Evolutionary conservation across 2,888 invertebrate genomes (phyloP).

Genomic region (Hermaeophaga mercurialis): DNA sequence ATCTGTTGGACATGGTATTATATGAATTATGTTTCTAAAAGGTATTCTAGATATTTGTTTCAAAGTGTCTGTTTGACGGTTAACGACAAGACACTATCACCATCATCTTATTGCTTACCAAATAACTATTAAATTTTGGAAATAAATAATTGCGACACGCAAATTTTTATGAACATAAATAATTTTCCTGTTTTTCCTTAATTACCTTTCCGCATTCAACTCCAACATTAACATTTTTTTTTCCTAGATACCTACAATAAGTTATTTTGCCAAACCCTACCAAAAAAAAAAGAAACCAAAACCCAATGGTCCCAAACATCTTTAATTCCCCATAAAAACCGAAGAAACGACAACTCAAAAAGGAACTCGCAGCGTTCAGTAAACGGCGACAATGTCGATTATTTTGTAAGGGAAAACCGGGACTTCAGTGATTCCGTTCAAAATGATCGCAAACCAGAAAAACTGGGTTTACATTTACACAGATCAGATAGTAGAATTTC

Average conservation of each 20-base stretch:
- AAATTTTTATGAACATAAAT: no score
- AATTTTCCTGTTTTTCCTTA: no score
- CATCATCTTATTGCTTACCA: no score
- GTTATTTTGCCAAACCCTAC: slow-evolving; percentile 17
- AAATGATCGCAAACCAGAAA: slow-evolving; percentile 9
- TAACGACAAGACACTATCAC: no score
- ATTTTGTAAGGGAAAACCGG: slow-evolving; percentile 27
- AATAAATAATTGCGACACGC: no score
- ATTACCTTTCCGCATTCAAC: no score
- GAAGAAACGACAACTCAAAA: background rate
- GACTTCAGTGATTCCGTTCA: slow-evolving; percentile 20
- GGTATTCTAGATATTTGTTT: no score
- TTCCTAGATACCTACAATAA: slow-evolving; percentile 23
- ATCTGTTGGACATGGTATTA: no score
- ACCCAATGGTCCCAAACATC: slow-evolving; percentile 11
- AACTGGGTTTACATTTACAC: slow-evolving; percentile 44
- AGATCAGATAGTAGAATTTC: slow-evolving; percentile 47
- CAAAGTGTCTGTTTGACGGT: no score
- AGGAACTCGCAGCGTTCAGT: background rate
- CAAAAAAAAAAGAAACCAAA: slow-evolving; percentile 18
- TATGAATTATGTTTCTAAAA: no score
- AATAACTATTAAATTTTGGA: no score
- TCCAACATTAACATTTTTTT: no score
- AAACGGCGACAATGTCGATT: slow-evolving; percentile 4
- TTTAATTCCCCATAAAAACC: background rate